Percentiles rank a stretch among this genome's conserved stretches.
Evolutionary conservation across 1,140 invertebrate species (phyloP).

Genomic region (Metopolophium dirhodum): DNA sequence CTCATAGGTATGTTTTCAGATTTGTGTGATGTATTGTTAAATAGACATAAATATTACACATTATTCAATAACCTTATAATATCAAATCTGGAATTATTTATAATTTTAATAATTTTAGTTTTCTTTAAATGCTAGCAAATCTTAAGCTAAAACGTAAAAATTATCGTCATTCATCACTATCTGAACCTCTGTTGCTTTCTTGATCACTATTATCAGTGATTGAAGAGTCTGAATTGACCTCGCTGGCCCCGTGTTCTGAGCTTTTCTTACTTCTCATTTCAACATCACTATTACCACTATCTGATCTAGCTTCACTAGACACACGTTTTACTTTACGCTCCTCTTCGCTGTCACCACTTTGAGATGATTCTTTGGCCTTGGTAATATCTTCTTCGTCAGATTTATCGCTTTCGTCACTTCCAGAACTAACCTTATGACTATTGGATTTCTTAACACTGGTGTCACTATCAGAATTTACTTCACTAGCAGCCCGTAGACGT

Average conservation of each 20-base stretch:
- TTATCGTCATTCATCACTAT: constrained; percentile 32
- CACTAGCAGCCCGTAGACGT: constrained; percentile 3
- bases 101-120: neutral
- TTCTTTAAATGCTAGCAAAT: neutral
- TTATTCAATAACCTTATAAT: neutral
- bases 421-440: constrained; percentile 29
- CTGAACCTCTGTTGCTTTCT: constrained; percentile 43
- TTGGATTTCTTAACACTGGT: constrained; percentile 33
- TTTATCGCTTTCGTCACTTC: constrained; percentile 54
- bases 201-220: constrained; percentile 33
- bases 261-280: constrained; percentile 8
- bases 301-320: constrained; percentile 16
- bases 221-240: constrained; percentile 38
- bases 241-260: constrained; percentile 9
- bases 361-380: constrained; percentile 19
- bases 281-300: constrained; percentile 20
- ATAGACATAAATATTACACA: neutral
- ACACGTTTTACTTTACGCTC: neutral
- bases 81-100: neutral
- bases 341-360: constrained; percentile 44
- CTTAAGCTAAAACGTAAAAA: neutral
- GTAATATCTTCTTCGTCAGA: constrained; percentile 20
- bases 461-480: constrained; percentile 50
- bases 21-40: neutral
- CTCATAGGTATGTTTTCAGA: neutral